Base-by-base conservation (phyloP, 2,113 vertebrate species). In the Psephotus haematonotus region DNA sequence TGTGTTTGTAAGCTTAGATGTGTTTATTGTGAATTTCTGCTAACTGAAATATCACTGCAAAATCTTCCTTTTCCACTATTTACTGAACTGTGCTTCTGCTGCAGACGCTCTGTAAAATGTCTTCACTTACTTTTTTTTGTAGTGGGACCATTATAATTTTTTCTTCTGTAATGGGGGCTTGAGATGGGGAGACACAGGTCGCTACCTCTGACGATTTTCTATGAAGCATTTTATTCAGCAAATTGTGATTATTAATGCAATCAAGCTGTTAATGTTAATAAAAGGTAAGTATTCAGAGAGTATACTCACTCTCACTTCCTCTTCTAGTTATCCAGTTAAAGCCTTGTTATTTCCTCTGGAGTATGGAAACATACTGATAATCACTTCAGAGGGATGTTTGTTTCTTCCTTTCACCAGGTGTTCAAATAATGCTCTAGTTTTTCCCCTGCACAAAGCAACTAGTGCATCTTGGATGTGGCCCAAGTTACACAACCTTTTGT, bases 401-500 rank as follows among this genome's bases (percentile, higher is more conserved):
- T 47, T 62, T 52, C 37, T 47, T 67, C 43, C 37, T 47, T 82
- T 68, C 18, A 28, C 83, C n/a, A n/a, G 28, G 4, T 35, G 6
- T 68, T 88, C 44, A 20, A 63, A 14, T 49, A 63, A 57, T 8
- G 1, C 23, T 43, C 15, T 17, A 39, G 5, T 52, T 11, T 11
- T 75, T 39, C 29, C 60, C 43, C 46, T 57, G 37, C 20, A 35
- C 13, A 62, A 85, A 49, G 23, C 46, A 67, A 7, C 20, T 31
- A 12, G 49, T 39, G 6, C n/a, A 44, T 62, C 55, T 67, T 74
- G 39, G 39, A 53, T 29, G 28, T 72, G 11, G 8, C 22, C 17
- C 0, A 0, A 50, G 10, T 37, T 74, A 18, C 1, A 6, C 23
- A 65, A 41, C 9, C 1, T 69, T 29, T 39, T 47, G 27, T 53